Evolutionary conservation across 1,140 invertebrate genomes (phyloP).

Genomic region (Diachasmimorpha longicaudata): DNA sequence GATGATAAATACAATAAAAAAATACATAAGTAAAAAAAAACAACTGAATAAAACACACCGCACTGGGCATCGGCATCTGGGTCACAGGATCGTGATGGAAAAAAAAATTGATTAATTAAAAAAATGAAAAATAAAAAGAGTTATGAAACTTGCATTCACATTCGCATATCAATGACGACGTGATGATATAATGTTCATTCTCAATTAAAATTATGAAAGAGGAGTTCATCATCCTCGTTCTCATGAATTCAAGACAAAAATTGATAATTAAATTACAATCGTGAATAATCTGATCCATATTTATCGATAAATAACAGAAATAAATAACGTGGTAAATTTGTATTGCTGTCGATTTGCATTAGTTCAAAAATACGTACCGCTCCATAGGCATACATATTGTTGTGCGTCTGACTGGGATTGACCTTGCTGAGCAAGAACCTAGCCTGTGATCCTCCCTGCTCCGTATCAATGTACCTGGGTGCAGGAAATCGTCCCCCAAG

Average conservation of each 20-base stretch:
- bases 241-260: slow-evolving; percentile 13
- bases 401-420: slow-evolving; percentile 99
- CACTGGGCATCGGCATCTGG: slow-evolving; percentile 59
- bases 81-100: slow-evolving; percentile 54
- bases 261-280: slow-evolving; percentile 32
- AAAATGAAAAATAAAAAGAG: slow-evolving; percentile 58
- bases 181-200: slow-evolving; percentile 20
- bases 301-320: too few species aligned
- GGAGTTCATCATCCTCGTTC: background rate
- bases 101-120: slow-evolving; percentile 56
- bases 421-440: slow-evolving; percentile 98
- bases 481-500: slow-evolving; percentile 95
- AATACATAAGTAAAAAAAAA: slow-evolving; percentile 31
- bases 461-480: slow-evolving; percentile 98
- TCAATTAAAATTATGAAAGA: background rate
- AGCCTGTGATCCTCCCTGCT: slow-evolving; percentile 97
- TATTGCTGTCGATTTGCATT: too few species aligned
- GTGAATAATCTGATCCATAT: background rate
- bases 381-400: slow-evolving; percentile 96
- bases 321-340: too few species aligned
- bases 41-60: slow-evolving; percentile 55
- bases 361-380: slow-evolving; percentile 78
- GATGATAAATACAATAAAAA: slow-evolving; percentile 13
- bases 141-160: slow-evolving; percentile 30
- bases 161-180: slow-evolving; percentile 20